phyloP scores from a whole-genome alignment of 2,888 invertebrate species.

The Acronicta leporina region DNA sequence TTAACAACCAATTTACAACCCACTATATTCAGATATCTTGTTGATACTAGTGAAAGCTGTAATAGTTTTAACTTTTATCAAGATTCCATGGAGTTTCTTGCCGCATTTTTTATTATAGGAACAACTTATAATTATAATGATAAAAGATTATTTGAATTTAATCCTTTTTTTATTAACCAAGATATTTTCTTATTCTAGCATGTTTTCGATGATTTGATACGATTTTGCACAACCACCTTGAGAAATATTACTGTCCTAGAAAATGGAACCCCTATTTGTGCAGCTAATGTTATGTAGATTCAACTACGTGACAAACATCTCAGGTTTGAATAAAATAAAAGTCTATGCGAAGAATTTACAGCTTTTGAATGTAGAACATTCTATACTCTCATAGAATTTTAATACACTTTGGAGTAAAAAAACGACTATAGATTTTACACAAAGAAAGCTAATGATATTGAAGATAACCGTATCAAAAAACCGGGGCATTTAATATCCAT shows the following conservation, averaged over 20 bases:
- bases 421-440: background rate
- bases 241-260: background rate
- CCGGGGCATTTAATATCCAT: background rate
- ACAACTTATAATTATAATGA: too few relatives aligned
- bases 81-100: too few relatives aligned
- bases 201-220: background rate
- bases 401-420: too few relatives aligned
- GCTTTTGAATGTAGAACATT: background rate
- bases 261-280: background rate
- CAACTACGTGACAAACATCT: conserved; percentile 2
- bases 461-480: background rate
- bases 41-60: too few relatives aligned
- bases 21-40: too few relatives aligned
- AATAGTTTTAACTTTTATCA: too few relatives aligned
- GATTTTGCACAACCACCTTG: background rate
- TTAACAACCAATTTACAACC: too few relatives aligned
- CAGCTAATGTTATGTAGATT: conserved; percentile 2
- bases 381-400: background rate
- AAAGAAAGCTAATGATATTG: background rate
- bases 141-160: too few relatives aligned
- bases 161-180: too few relatives aligned
- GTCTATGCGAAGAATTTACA: background rate
- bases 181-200: too few relatives aligned
- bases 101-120: too few relatives aligned
- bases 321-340: conserved; percentile 3